Conservation (phyloP, 2,113 vertebrate genomes). For the Pterophyllum scalare region DNA sequence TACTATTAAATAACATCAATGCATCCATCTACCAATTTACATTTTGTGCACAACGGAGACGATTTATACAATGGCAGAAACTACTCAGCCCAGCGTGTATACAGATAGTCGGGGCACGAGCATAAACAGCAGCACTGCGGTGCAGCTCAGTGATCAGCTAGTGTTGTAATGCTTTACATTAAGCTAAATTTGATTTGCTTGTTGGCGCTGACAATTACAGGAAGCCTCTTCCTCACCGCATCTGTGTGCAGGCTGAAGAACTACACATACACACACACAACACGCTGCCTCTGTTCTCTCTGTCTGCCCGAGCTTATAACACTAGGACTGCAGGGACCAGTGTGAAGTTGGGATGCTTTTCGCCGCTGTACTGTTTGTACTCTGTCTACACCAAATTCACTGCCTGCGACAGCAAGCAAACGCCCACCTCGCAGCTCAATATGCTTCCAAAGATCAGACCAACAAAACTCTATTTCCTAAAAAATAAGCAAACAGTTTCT, state of each 20-base stretch:
- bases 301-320: slow-evolving; percentile 34
- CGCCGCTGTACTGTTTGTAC: slow-evolving; percentile 43
- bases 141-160: neutral
- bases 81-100: neutral
- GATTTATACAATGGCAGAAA: neutral
- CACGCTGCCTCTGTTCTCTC: slow-evolving; percentile 16
- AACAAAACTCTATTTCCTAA: neutral
- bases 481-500: slow-evolving; percentile 23
- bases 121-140: neutral
- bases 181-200: neutral
- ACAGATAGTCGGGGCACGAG: neutral
- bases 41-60: neutral
- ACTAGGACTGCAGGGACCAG: slow-evolving; percentile 42
- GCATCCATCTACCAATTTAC: neutral
- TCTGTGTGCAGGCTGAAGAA: neutral
- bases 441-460: slow-evolving; percentile 25
- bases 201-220: neutral
- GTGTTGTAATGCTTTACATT: neutral
- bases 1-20: neutral
- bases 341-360: slow-evolving; percentile 33
- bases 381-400: slow-evolving; percentile 40
- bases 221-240: neutral
- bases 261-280: slow-evolving; percentile 23
- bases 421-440: slow-evolving; percentile 43
- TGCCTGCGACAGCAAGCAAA: slow-evolving; percentile 39